Evolutionary conservation across 2,797 vertebrate genomes (phyloP), one percentile per base, ranked within the genome.

Genomic region (Onychomys arenicola): DNA sequence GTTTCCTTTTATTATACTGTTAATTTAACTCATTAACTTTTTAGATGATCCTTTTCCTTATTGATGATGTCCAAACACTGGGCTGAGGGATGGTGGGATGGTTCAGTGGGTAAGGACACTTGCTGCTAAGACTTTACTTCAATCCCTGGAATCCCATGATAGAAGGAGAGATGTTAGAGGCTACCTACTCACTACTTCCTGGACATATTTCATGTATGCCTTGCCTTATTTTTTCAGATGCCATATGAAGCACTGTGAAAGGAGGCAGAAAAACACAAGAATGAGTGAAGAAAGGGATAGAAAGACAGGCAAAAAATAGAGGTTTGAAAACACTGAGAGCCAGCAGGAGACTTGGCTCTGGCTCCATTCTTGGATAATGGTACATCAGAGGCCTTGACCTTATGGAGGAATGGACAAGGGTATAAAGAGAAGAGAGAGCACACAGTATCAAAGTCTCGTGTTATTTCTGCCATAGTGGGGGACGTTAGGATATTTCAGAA

Each of bases 21-120:
- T 71, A 43, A 2, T 21, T 80, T 52, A 55, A 82, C 43, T 59
- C 32, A n/a, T 14, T 86, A 57, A 73, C 34, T 81, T 89, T 89
- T 90, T 2, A 77, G 37, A 37, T 84, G 29, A 59, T 13, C 25
- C 27, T 61, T 23, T 96, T 96, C n/a, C 87, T 77, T 73, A 27
- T 52, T 63, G 14, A 82, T 46, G 27, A n/a, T 10, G 73, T 67
- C 11, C 32, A n/a, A 75, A 49, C 43, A 46, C 32, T 43, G 77
- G 61, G 55, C 67, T 82, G 40, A 57, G 32, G 12, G 17, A 65
- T 37, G 21, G 4, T 37, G 65, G 69, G 21, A 69, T 55, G 4
- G 65, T 21, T 69, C 23, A 13, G 11, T 55, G 23, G 49, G 65
- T 69, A 16, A 71, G 34, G 17, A 13, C 34, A 71, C 23, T 55